Percentiles rank a stretch among this genome's conserved stretches.
These are phyloP conservation scores for Pantherophis guttatus DNA, from an alignment of 2,113 vertebrate genomes.

Conservation along the genomic window DNA sequence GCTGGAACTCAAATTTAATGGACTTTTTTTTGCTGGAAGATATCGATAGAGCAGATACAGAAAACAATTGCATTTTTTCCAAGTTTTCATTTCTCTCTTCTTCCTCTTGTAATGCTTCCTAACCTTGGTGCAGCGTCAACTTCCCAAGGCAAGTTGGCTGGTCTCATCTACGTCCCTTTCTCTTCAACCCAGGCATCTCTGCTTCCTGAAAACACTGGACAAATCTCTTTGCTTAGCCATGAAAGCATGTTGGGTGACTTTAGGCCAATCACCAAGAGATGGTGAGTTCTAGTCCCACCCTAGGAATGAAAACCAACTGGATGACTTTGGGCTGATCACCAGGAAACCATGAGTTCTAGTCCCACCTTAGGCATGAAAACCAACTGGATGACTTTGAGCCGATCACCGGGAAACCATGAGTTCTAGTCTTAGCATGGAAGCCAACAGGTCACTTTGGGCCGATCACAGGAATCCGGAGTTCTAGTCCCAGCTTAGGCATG, in stretches of 20 bases:
- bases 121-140: background rate
- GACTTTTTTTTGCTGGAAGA: background rate
- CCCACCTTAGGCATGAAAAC: too few species aligned
- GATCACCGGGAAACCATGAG: too few species aligned
- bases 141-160: background rate
- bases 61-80: too few species aligned
- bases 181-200: background rate
- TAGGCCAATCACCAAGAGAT: too few species aligned
- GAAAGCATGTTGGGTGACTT: background rate
- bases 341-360: background rate
- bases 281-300: too few species aligned
- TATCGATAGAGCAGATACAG: background rate
- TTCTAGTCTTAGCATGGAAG: too few species aligned
- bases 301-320: background rate
- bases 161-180: background rate
- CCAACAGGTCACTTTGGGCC: too few species aligned
- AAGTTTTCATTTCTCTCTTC: background rate
- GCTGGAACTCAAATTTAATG: conserved; percentile 1
- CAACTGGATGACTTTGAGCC: too few species aligned
- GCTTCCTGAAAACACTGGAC: conserved; percentile 4
- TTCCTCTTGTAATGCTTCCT: background rate
- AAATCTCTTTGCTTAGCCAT: background rate
- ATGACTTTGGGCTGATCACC: background rate
- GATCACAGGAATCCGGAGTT: too few species aligned
- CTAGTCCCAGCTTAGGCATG: background rate